Conservation (phyloP, 2,888 invertebrate species). For the Ornithoptera priamus region DNA sequence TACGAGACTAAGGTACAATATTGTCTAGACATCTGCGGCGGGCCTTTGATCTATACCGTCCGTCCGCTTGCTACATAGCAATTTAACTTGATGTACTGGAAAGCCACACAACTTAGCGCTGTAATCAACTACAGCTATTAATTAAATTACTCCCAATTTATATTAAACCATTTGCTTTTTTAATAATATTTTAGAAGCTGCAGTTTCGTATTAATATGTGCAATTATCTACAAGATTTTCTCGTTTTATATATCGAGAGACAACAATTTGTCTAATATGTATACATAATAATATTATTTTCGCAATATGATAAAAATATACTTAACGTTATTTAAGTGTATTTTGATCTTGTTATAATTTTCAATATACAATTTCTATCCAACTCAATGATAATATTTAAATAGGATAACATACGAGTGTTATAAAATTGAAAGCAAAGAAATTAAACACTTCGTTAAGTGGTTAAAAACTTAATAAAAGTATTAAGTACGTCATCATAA, state of each 20-base stretch:
- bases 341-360: too few relatives aligned
- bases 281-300: too few relatives aligned
- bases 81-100: slow-evolving; percentile 10
- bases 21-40: slow-evolving; percentile 24
- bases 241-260: too few relatives aligned
- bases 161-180: neutral
- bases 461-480: neutral
- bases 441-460: too few relatives aligned
- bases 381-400: too few relatives aligned
- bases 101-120: neutral
- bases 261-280: too few relatives aligned
- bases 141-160: neutral
- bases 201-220: neutral
- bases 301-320: too few relatives aligned
- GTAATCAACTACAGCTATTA: neutral
- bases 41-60: slow-evolving; percentile 25
- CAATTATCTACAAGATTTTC: too few relatives aligned
- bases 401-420: too few relatives aligned
- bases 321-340: too few relatives aligned
- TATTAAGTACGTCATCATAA: neutral
- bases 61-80: slow-evolving; percentile 1
- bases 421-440: too few relatives aligned
- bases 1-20: slow-evolving; percentile 28
- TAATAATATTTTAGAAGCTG: neutral
- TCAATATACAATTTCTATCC: too few relatives aligned